A percentile compares a stretch with the other conserved stretches of the same genome.
Conservation (phyloP, 2,888 invertebrate genomes). For the Habrosyne pyritoides region DNA sequence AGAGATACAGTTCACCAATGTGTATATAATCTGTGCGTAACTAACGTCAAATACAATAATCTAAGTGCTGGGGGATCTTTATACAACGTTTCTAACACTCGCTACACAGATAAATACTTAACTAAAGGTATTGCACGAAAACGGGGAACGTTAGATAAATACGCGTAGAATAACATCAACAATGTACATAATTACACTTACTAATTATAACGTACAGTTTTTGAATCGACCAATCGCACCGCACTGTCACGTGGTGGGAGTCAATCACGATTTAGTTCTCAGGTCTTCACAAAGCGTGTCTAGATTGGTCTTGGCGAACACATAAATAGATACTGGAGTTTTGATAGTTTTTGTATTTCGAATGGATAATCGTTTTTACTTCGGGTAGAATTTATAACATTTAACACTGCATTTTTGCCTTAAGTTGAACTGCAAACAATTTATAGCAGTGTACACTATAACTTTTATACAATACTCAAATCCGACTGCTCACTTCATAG, state of each 20-base stretch:
- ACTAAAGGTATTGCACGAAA: conserved; percentile 81
- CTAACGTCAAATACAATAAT: conserved; percentile 1
- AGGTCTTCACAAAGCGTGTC: not conserved
- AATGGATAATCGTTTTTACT: too few relatives aligned
- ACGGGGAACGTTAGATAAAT: conserved; percentile 60
- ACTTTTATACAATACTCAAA: too few relatives aligned
- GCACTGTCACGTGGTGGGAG: not conserved
- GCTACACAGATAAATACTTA: conserved; percentile 80
- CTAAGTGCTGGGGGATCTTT: conserved; percentile 53
- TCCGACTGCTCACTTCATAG: too few relatives aligned
- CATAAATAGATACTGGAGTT: not conserved
- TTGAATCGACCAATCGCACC: not conserved
- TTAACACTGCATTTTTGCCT: too few relatives aligned
- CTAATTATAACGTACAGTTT: conserved; percentile 30
- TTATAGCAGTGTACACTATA: too few relatives aligned
- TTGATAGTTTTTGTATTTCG: not conserved
- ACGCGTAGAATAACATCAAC: conserved; percentile 47
- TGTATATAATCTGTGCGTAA: not conserved
- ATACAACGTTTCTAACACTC: conserved; percentile 69
- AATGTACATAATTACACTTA: conserved; percentile 81
- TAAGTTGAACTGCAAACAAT: too few relatives aligned
- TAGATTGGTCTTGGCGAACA: too few relatives aligned
- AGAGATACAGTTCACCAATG: not conserved
- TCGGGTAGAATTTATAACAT: too few relatives aligned
- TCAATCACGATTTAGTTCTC: not conserved